Percentiles rank a stretch among this genome's conserved stretches.
Evolutionary conservation across 2,888 invertebrate species (phyloP).

Genomic region (Poecilobothrus nobilitatus): DNA sequence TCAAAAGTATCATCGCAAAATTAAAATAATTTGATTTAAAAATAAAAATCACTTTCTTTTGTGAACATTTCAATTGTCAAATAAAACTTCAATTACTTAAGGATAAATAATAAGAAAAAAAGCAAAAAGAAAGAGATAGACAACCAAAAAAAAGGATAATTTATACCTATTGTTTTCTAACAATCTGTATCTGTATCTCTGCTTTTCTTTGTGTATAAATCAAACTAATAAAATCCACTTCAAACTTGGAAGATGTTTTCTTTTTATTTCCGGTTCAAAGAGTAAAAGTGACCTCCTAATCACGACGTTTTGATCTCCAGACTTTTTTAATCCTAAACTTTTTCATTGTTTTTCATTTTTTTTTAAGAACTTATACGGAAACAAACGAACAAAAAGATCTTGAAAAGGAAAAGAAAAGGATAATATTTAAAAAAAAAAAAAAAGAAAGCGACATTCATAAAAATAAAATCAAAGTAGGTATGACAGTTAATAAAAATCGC

Average conservation of each 20-base stretch:
- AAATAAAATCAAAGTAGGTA: background rate
- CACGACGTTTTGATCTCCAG: no score
- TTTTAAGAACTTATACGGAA: background rate
- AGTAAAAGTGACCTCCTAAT: no score
- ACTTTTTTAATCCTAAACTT: no score
- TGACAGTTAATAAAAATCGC: slow-evolving; percentile 1
- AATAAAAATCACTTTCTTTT: no score
- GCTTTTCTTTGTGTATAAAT: no score
- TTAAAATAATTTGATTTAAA: background rate
- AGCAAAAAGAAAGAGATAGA: background rate
- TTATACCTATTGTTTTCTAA: no score
- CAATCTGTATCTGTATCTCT: no score
- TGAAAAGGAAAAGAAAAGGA: background rate
- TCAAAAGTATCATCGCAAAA: background rate
- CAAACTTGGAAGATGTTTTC: background rate
- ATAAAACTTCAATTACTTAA: background rate
- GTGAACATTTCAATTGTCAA: background rate
- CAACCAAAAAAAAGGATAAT: no score
- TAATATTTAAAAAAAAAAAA: background rate
- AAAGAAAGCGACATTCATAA: background rate
- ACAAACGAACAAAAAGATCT: background rate
- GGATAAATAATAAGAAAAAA: background rate
- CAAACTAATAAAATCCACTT: background rate
- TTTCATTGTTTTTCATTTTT: background rate
- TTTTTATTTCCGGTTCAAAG: no score